Base-by-base conservation (phyloP, 2,797 vertebrate species). In the Phrynocephalus vlangalii region DNA sequence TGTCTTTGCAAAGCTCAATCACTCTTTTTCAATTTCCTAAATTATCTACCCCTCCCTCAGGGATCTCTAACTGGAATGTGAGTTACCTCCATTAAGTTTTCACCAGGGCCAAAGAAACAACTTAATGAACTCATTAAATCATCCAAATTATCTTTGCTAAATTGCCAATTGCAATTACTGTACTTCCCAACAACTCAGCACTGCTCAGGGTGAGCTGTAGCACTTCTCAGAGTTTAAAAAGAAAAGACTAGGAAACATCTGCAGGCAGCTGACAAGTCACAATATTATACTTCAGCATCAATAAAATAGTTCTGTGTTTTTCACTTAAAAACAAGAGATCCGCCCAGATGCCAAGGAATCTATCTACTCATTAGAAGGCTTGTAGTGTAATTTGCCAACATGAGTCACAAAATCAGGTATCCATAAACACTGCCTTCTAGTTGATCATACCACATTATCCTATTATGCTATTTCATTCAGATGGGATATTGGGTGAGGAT, bases 101-200 rank as follows among this genome's bases (percentile, higher is more conserved):
- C 79, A 75, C 30, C 87, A 91, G 93, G 84, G 75, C 1, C 13
- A 33, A 90, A 92, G 8, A 91, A 94, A 90, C 60, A 90, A 82
- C 8, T 66, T 90, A 26, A 76, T 3, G 1, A 92, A 87, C 7
- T 72, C 82, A 87, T 56, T 89, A 87, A 91, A 90, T 81, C 63
- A 88, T 89, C 82, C 38, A 86, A 71, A 30, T 26, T 72, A 79
- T 90, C 91, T 84, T 76, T 82, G 88, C 26, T 72, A 88, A 87
- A 86, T 83, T 86, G 81, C 7, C 79, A 81, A 79, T 84, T 88
- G 89, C 89, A 89, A 50, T 63, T 91, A 86, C n/a, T 1, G 22
- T 71, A 71, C 73, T 89, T 91, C 90, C n/a, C 38, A 22, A 26
- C 73, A 88, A 89, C 87, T 90, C 86, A 77, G 70, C 88, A 91